Evolutionary conservation across 2,113 vertebrate genomes (phyloP).

Genomic region (Gopherus evgoodei): DNA sequence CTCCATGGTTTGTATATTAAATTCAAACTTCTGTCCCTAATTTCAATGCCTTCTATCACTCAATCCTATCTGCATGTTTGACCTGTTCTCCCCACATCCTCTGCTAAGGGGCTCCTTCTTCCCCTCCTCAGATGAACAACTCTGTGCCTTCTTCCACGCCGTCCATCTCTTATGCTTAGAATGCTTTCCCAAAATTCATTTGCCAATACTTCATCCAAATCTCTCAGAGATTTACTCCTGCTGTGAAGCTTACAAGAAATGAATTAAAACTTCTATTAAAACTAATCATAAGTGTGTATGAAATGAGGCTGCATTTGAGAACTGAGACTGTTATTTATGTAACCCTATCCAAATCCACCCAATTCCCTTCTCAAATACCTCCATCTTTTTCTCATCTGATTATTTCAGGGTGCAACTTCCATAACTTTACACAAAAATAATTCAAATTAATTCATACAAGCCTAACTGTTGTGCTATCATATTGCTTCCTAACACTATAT

Average conservation of each 20-base stretch:
- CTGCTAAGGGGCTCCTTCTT: background rate
- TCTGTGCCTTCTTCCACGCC: background rate
- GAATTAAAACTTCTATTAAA: background rate
- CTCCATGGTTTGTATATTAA: background rate
- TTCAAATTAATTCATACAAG: background rate
- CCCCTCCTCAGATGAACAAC: background rate
- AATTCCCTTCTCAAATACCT: background rate
- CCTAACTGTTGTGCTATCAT: background rate
- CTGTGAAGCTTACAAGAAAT: background rate
- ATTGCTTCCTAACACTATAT: background rate
- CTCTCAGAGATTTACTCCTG: background rate
- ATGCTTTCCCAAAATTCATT: background rate
- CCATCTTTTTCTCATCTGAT: background rate
- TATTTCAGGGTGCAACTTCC: slow-evolving; percentile 21
- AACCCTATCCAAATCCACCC: slow-evolving; percentile 6
- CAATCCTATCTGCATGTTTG: rapidly evolving
- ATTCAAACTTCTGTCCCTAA: background rate
- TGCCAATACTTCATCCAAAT: background rate
- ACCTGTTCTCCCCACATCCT: background rate
- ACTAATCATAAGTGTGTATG: background rate
- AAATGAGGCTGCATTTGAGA: background rate
- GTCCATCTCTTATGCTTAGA: background rate
- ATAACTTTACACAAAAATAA: background rate
- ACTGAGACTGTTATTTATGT: background rate
- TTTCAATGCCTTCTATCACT: background rate